Evolutionary conservation across 2,888 invertebrate species (phyloP), one percentile per base, ranked within the genome.

Genomic region (Volucella inflata): DNA sequence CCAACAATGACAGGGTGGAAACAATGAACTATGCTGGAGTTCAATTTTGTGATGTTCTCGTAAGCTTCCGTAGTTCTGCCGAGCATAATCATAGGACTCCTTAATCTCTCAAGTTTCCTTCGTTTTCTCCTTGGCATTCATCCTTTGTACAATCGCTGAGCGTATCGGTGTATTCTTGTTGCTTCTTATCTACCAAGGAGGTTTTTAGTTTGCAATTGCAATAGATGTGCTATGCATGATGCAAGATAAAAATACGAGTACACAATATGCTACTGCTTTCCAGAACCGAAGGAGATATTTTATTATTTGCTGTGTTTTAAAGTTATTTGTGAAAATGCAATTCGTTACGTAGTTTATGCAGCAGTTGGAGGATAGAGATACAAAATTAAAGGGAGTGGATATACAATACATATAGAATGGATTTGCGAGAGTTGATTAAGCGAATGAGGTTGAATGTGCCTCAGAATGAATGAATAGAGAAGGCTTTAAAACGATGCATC

Each of bases 11-110:
- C 48, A 50, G 64, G 44, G 12, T 30, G 65, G 80, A 71, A 70
- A 55, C 75, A 67, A 57, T 84, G 80, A 80, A 80, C 67, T 76
- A 71, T 62, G 70, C 36, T 75, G 80, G 80, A 84, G 80, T 80
- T 80, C 84, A 80, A 84, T 84, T 84, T 78, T 74, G 68, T 68
- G 44, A 44, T 72, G 53, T 46, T 50, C 11, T 30, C 30, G 30
- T 30, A 6, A 30, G 30, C 30, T 30, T 30, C 30, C 30, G 14
- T 48, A 40, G 4, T 42, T n/a, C 38, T 42, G 42, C 59, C 48
- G 67, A 80, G 50, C 51, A 71, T 75, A 70, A 65, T 70, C 57
- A 50, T 80, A 60, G n/a, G 62, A 84, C 60, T 76, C 65, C 80
- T 80, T 80, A 80, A 80, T 84, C 71, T 75, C 16, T 50, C n/a